Evolutionary conservation across 2,888 invertebrate species (phyloP).

Genomic region (Drosophila eohydei): DNA sequence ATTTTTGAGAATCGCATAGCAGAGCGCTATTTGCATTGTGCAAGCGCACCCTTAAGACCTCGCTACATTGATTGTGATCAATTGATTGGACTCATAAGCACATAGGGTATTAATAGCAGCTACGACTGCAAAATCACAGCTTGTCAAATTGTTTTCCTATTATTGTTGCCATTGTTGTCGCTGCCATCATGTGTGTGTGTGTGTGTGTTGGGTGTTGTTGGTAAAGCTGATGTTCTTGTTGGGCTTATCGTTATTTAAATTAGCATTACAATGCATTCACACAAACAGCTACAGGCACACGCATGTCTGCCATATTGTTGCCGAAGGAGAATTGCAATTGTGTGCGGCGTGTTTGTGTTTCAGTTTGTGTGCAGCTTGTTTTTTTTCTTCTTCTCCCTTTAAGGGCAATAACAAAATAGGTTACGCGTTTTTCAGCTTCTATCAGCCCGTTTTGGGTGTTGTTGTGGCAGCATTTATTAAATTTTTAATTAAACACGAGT

Average conservation of each 20-base stretch:
- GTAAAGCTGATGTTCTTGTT: constrained; percentile 50
- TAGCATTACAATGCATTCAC: constrained; percentile 74
- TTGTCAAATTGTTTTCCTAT: constrained; percentile 80
- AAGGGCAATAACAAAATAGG: constrained; percentile 44
- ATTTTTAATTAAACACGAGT: constrained; percentile 66
- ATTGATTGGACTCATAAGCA: background rate
- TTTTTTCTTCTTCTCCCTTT: constrained; percentile 13
- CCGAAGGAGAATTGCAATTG: constrained; percentile 36
- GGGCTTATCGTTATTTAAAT: constrained; percentile 79
- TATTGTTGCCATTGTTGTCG: constrained; percentile 68
- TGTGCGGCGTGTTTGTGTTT: background rate
- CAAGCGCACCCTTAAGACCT: no score
- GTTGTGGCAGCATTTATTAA: constrained; percentile 48
- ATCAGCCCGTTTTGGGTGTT: constrained; percentile 7
- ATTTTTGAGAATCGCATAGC: background rate
- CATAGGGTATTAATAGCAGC: constrained; percentile 26
- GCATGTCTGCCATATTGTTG: constrained; percentile 61
- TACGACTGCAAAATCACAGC: constrained; percentile 66
- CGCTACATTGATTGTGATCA: background rate
- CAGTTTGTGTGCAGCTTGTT: background rate
- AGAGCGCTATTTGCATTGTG: background rate
- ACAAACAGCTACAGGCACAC: constrained; percentile 30
- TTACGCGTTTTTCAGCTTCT: constrained; percentile 30
- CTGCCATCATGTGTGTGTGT: constrained; percentile 36
- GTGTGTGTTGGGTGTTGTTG: constrained; percentile 46